Percentiles rank a stretch among this genome's conserved stretches.
phyloP scores from a whole-genome alignment of 2,113 vertebrate genomes.

The Nycticorax nycticorax region DNA sequence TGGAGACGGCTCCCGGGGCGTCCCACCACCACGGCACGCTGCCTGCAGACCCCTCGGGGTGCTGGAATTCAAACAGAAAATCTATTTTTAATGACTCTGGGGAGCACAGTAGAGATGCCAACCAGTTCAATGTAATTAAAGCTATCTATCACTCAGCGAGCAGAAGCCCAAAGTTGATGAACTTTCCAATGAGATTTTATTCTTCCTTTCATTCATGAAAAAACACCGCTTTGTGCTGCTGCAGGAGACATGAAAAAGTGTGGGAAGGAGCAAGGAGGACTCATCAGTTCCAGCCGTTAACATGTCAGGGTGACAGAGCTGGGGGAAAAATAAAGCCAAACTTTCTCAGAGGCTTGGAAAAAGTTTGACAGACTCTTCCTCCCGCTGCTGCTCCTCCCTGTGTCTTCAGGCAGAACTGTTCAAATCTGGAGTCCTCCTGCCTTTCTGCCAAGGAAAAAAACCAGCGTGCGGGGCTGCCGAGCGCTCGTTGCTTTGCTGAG shows the following conservation, averaged over 20 bases:
- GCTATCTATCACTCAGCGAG: constrained; percentile 85
- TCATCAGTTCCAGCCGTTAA: neutral
- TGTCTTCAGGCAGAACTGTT: fast-evolving
- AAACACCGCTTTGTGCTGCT: neutral
- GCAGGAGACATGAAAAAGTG: constrained; percentile 15
- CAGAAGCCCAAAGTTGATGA: constrained; percentile 72
- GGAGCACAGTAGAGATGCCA: constrained; percentile 75
- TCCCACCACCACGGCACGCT: constrained; percentile 74
- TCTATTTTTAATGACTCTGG: constrained; percentile 93
- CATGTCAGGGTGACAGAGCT: neutral
- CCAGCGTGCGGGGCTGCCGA: fast-evolving
- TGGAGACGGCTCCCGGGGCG: constrained; percentile 52
- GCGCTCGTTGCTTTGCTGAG: neutral
- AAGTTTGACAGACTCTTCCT: neutral
- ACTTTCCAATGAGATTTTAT: constrained; percentile 71
- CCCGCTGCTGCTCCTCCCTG: neutral
- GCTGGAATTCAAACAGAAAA: constrained; percentile 75
- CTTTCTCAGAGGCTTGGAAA: neutral
- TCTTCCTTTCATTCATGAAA: constrained; percentile 44
- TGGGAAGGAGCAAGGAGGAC: constrained; percentile 1
- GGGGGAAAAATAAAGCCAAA: neutral
- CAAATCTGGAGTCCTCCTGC: neutral
- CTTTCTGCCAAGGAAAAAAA: neutral
- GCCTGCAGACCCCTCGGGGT: constrained; percentile 73
- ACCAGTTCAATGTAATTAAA: constrained; percentile 88